A percentile compares a stretch with the other conserved stretches of the same genome.
These are phyloP conservation scores for Oenanthe melanoleuca DNA, from an alignment of 2,113 vertebrate species.

Conservation along the genomic window DNA sequence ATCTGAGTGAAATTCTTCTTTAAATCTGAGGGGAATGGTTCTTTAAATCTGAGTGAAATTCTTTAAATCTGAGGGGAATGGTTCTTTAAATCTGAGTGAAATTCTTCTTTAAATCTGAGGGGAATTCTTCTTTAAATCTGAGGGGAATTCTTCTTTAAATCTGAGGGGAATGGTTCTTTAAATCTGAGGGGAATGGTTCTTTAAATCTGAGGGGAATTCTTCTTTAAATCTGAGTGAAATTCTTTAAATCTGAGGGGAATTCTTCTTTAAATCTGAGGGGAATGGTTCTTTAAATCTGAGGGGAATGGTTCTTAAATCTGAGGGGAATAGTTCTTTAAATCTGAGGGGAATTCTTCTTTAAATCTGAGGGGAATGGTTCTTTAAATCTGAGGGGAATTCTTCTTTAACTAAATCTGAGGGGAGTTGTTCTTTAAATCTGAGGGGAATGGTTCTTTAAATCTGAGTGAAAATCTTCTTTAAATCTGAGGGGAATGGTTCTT, in stretches of 20 bases:
- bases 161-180: too few species aligned
- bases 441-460: neutral
- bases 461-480: neutral
- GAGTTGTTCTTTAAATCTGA: accelerated
- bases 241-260: too few species aligned
- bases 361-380: accelerated
- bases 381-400: neutral
- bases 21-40: accelerated
- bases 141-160: neutral
- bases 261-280: neutral
- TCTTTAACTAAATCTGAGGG: neutral
- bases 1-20: neutral
- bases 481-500: accelerated
- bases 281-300: neutral
- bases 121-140: neutral
- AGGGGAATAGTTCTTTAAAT: neutral
- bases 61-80: accelerated
- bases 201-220: neutral
- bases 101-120: too few species aligned
- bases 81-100: neutral
- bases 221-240: neutral
- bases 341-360: accelerated
- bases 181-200: too few species aligned
- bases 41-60: neutral
- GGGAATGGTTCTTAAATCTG: neutral